Evolutionary conservation across 2,797 vertebrate genomes (phyloP), one percentile per base, ranked within the genome.

Genomic region (Adrianichthys oophorus): DNA sequence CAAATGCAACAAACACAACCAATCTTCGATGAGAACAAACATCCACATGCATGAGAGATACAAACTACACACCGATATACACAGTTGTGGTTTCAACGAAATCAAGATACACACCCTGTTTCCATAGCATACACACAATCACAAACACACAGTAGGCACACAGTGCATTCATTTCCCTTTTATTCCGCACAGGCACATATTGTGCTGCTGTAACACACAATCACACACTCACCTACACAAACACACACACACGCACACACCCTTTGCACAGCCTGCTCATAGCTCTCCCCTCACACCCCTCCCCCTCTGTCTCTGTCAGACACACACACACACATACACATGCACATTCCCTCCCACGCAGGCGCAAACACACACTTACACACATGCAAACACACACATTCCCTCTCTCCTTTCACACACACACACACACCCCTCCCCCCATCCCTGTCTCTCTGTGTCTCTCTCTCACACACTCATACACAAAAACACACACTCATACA

Each of bases 171-270:
- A 89, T 85, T 89, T 88, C 85, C 88, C 84, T 87, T 88, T 87
- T 82, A 87, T 88, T 87, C 85, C 84, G 84, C 72, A 84, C 84
- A 83, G 82, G 79, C 88, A 86, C 87, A 88, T 89, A 90, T 90
- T 88, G 86, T 86, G 71, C 84, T 85, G 84, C 79, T 79, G 77
- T 69, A 78, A 85, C 79, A 85, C 75, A 78, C 79, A 68, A 65
- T 54, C 76, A 61, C 58, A 60, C 66, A 47, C 71, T 59, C 68
- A 66, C 61, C 59, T 65, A 72, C 48, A 64, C 74, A 56, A 54
- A 47, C 59, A 63, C 78, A 64, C 67, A 65, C 56, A 62, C 61
- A 63, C 70, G 80, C 80, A 82, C 68, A 72, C 69, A 62, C 48
- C 52, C 57, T 68, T 61, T 68, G 48, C 65, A 62, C 42, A 62